Base-by-base conservation (phyloP, 2,113 vertebrate genomes). In the Thinocorus orbignyianus region DNA sequence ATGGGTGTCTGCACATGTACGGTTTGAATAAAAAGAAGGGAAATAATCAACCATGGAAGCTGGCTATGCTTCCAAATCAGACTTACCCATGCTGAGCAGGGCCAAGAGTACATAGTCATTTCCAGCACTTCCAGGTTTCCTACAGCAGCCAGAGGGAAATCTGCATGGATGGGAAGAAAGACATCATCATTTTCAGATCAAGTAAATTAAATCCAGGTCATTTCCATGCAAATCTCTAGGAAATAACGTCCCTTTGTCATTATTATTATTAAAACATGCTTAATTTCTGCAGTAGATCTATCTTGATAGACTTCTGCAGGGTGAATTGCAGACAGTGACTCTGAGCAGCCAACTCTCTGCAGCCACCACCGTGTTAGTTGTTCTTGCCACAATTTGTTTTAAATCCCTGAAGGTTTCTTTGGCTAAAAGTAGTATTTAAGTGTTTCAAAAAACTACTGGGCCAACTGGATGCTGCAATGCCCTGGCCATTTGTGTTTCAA, bases 401-500 rank as follows among this genome's bases (percentile, higher is more conserved):
- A 44, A 68, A 72, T 76, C 11, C 72, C 49, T 61, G 17, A 37
- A 1, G 11, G 8, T 66, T 88, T 86, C 74, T 86, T 88, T 41
- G 44, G 24, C 60, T 93, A 1, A 14, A 33, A 82, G 54, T 22
- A 52, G 33, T 20, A 37, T 1, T 16, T 13, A 66, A 86, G 46
- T 19, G 24, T 41, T 88, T 86, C 41, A 58, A 54, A 80, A 61
- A 44, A 61, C 13, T 54, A 30, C 41, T 74, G 77, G 95, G 52
- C 72, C 64, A 81, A 11, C 49, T 87, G 90, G 87, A 82, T 86
- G 88, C 46, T 96, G 76, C 82, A 57, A 41, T 74, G 81, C 58
- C 42, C 81, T 93, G 58, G 17, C 51, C 19, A 39, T 92, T 70
- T 69, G 71, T 35, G n/a, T 85, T 96, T 96, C 90, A 92, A 39